Evolutionary conservation across 1,140 invertebrate species (phyloP).

Genomic region (Macrotrachela quadricornifera): DNA sequence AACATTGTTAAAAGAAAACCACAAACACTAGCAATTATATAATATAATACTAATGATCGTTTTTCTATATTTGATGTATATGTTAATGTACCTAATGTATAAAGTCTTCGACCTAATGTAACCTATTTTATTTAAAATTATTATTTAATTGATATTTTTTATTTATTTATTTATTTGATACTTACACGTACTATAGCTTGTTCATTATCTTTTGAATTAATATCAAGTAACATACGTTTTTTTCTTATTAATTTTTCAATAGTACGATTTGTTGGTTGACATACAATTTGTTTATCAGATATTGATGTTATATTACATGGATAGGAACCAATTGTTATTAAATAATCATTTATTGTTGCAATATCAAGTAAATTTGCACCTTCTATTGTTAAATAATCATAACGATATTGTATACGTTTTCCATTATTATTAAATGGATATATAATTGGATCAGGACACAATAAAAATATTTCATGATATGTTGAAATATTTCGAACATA

Average conservation of each 20-base stretch:
- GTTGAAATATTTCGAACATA: conserved; percentile 52
- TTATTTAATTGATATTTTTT: too few species aligned
- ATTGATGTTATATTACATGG: conserved; percentile 78
- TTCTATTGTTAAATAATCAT: conserved; percentile 75
- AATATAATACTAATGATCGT: conserved; percentile 43
- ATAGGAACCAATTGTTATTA: conserved; percentile 65
- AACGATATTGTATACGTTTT: conserved; percentile 65
- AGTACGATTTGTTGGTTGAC: conserved; percentile 30
- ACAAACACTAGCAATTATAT: conserved; percentile 54
- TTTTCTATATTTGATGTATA: neutral
- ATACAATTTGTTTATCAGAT: conserved; percentile 58
- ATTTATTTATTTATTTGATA: neutral
- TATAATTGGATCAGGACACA: conserved; percentile 77
- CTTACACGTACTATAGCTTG: conserved; percentile 41
- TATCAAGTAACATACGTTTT: too few species aligned
- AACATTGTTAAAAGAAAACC: conserved; percentile 37
- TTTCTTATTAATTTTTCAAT: too few species aligned
- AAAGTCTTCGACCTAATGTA: neutral
- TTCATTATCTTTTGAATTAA: too few species aligned
- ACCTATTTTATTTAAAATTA: neutral
- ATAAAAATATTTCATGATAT: conserved; percentile 39
- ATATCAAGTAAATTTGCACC: conserved; percentile 12
- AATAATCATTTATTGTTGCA: conserved; percentile 41
- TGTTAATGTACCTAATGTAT: neutral
- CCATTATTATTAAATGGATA: conserved; percentile 54